Evolutionary conservation across 2,888 invertebrate genomes (phyloP).

Genomic region (Macaria notata): DNA sequence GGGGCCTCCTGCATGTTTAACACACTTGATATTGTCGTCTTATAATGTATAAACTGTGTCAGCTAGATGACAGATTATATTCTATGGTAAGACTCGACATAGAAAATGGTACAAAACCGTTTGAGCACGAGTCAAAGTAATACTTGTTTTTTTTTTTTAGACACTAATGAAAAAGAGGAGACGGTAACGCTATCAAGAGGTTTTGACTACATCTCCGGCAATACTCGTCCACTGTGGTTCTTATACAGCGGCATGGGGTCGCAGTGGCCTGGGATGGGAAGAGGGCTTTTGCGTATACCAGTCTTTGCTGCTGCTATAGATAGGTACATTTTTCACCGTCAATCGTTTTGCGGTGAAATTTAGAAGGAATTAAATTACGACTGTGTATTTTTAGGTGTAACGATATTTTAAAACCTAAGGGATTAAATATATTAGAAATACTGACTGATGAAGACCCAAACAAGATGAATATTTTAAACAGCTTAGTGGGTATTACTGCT

Average conservation of each 20-base stretch:
- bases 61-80: too few relatives aligned
- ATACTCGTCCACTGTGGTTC: constrained; percentile 80
- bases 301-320: constrained; percentile 78
- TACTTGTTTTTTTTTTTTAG: constrained; percentile 31
- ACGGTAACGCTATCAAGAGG: constrained; percentile 40
- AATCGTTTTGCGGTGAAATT: too few relatives aligned
- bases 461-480: constrained; percentile 83
- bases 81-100: too few relatives aligned
- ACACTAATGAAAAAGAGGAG: constrained; percentile 38
- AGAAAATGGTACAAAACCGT: too few relatives aligned
- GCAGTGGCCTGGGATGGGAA: constrained; percentile 85
- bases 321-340: constrained; percentile 27
- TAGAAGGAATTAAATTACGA: too few relatives aligned
- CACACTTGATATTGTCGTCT: too few relatives aligned
- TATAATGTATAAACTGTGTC: too few relatives aligned
- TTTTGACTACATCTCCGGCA: constrained; percentile 40
- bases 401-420: constrained; percentile 78
- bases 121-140: too few relatives aligned
- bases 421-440: constrained; percentile 84
- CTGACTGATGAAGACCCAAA: constrained; percentile 81
- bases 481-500: constrained; percentile 22
- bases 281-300: constrained; percentile 82
- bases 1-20: too few relatives aligned
- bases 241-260: constrained; percentile 87
- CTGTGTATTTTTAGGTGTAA: constrained; percentile 63